These are phyloP conservation scores for Protodeltote pygarga DNA, from an alignment of 2,888 invertebrate genomes.

Conservation along the genomic window DNA sequence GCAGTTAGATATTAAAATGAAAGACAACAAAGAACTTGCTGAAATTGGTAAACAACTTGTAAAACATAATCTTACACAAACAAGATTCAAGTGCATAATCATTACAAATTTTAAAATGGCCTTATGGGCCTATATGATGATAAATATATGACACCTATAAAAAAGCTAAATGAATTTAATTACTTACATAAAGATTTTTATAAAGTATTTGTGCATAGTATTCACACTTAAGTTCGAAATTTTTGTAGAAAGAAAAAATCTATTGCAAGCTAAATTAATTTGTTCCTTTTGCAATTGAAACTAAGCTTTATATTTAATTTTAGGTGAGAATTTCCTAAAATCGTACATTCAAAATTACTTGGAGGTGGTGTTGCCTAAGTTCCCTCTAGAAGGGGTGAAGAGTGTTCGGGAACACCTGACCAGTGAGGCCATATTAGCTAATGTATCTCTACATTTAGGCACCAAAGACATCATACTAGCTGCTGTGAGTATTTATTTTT, in stretches of 20 bases:
- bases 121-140: too few species aligned
- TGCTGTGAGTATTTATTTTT: constrained; percentile 86
- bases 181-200: too few species aligned
- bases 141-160: too few species aligned
- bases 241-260: too few species aligned
- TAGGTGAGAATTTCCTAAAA: constrained; percentile 88
- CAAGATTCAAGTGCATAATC: not conserved
- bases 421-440: constrained; percentile 89
- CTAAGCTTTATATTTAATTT: constrained; percentile 23
- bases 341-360: constrained; percentile 90
- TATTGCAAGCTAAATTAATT: too few species aligned
- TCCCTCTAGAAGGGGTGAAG: constrained; percentile 92
- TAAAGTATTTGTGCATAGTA: too few species aligned
- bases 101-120: not conserved
- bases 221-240: too few species aligned
- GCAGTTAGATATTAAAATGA: constrained; percentile 89
- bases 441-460: constrained; percentile 92
- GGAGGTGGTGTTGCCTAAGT: constrained; percentile 89
- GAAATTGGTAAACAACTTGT: constrained; percentile 80
- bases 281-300: too few species aligned
- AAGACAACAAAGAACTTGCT: constrained; percentile 90
- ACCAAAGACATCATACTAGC: constrained; percentile 93
- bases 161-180: too few species aligned
- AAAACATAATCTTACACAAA: not conserved
- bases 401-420: constrained; percentile 89